Evolutionary conservation across 2,113 vertebrate genomes (phyloP).

Genomic region (Nyctibius bracteatus): DNA sequence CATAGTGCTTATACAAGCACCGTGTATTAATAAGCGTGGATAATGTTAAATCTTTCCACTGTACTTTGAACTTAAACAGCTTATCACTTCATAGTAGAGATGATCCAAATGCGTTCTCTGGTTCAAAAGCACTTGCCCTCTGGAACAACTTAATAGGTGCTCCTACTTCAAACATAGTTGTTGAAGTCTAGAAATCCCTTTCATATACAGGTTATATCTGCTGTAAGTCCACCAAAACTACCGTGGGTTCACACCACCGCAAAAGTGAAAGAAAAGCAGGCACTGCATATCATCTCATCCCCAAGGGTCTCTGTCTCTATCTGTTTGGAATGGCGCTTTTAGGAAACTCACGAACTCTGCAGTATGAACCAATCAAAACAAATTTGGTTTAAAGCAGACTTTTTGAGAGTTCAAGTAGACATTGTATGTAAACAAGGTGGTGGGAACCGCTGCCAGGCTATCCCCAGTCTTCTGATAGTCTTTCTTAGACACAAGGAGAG

Average conservation of each 20-base stretch:
- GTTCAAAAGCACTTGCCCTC: neutral
- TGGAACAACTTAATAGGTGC: neutral
- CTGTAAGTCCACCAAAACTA: neutral
- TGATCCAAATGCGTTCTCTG: neutral
- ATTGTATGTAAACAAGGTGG: neutral
- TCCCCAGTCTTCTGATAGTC: neutral
- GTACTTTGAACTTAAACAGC: neutral
- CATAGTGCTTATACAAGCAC: neutral
- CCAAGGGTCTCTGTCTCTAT: neutral
- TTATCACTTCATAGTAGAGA: constrained; percentile 8
- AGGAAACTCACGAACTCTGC: neutral
- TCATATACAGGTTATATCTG: neutral
- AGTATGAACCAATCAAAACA: neutral
- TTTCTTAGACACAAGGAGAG: neutral
- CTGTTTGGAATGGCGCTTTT: neutral
- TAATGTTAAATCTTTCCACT: neutral
- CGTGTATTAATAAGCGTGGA: neutral
- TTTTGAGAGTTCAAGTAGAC: neutral
- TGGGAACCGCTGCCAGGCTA: neutral
- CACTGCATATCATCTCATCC: neutral
- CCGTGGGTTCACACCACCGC: neutral
- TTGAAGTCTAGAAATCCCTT: neutral
- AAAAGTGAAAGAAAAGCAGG: neutral
- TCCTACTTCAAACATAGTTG: neutral
- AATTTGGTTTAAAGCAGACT: neutral